Evolutionary conservation across 2,888 invertebrate genomes (phyloP).

Genomic region (Agrotis puta): DNA sequence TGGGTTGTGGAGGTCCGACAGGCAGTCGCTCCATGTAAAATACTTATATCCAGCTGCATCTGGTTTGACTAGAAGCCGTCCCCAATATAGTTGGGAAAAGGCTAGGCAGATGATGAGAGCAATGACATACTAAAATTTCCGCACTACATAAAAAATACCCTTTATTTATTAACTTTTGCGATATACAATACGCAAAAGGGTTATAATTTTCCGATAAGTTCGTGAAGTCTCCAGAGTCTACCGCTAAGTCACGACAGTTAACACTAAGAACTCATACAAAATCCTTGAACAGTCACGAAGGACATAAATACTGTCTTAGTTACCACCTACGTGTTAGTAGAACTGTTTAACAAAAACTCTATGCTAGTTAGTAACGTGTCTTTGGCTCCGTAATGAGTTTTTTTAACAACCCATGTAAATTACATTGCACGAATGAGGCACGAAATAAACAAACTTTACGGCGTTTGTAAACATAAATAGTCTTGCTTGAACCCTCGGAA

Average conservation of each 20-base stretch:
- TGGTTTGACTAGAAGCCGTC: too few species aligned
- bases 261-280: conserved; percentile 60
- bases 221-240: conserved; percentile 58
- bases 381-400: conserved; percentile 40
- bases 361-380: conserved; percentile 11
- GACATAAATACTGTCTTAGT: conserved; percentile 44
- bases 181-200: conserved; percentile 15
- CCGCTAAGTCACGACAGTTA: conserved; percentile 60
- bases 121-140: too few species aligned
- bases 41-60: too few species aligned
- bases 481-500: conserved; percentile 60
- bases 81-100: too few species aligned
- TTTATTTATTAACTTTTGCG: too few species aligned
- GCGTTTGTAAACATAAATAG: conserved; percentile 53
- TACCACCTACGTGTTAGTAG: conserved; percentile 29
- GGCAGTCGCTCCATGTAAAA: too few species aligned
- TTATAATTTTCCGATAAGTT: conserved; percentile 55
- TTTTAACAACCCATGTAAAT: conserved; percentile 32
- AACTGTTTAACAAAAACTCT: conserved; percentile 23
- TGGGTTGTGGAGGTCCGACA: too few species aligned
- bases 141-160: too few species aligned
- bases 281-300: conserved; percentile 55
- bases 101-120: too few species aligned
- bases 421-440: conserved; percentile 25
- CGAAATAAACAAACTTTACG: conserved; percentile 29